These are phyloP conservation scores for Drosophila formosana DNA, from an alignment of 2,888 invertebrate genomes.

Conservation along the genomic window DNA sequence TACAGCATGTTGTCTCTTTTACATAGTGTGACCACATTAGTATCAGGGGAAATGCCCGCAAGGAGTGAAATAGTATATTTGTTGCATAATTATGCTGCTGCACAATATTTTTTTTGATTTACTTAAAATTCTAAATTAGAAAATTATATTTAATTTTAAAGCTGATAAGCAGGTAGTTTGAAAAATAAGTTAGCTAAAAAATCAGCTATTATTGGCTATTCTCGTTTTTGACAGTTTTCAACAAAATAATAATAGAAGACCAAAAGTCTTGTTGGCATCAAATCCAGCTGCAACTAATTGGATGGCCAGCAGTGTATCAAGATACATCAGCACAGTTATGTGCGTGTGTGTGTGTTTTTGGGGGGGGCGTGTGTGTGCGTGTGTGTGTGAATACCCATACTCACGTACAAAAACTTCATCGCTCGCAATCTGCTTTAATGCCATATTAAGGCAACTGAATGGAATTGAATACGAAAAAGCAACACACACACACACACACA, in stretches of 20 bases:
- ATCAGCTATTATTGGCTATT: neutral
- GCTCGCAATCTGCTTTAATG: constrained; percentile 68
- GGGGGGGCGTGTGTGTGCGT: neutral
- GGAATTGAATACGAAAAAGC: constrained; percentile 63
- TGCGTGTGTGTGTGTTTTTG: neutral
- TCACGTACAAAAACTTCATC: constrained; percentile 29
- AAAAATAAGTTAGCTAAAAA: neutral
- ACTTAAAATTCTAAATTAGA: too few relatives aligned
- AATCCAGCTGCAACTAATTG: constrained; percentile 48
- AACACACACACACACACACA: constrained; percentile 23
- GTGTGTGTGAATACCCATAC: constrained; percentile 1
- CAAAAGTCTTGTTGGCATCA: constrained; percentile 7
- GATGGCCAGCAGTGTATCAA: constrained; percentile 35
- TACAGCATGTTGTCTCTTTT: too few relatives aligned
- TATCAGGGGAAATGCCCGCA: too few relatives aligned
- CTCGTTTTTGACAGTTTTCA: neutral
- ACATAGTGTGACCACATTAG: too few relatives aligned
- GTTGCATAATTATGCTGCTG: too few relatives aligned
- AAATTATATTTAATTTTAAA: too few relatives aligned
- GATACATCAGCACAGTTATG: constrained; percentile 7
- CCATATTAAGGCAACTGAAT: constrained; percentile 64
- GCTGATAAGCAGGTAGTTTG: too few relatives aligned
- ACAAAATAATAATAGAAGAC: neutral
- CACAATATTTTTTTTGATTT: too few relatives aligned
- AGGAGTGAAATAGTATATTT: too few relatives aligned